A percentile compares a stretch with the other conserved stretches of the same genome.
Evolutionary conservation across 2,888 invertebrate genomes (phyloP).

Genomic region (Amiota minor): DNA sequence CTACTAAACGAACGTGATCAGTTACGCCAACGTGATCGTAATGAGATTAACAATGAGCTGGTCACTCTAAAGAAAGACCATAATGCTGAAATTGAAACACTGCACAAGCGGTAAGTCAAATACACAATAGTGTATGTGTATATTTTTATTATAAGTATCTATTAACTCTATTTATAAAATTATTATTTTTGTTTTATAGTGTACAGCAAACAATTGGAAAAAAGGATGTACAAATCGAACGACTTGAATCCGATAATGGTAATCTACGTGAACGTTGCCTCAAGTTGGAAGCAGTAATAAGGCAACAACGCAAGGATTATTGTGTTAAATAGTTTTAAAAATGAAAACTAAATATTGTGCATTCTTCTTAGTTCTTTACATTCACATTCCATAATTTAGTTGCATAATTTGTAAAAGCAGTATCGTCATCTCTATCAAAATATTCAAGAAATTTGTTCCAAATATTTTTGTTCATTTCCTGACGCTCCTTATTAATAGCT

Average conservation of each 20-base stretch:
- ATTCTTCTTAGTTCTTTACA: too few relatives aligned
- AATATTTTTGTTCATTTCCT: too few relatives aligned
- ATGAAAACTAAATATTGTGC: too few relatives aligned
- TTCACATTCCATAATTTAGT: too few relatives aligned
- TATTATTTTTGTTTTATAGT: conserved; percentile 71
- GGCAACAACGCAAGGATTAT: conserved; percentile 84
- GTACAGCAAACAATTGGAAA: conserved; percentile 87
- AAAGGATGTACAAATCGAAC: conserved; percentile 84
- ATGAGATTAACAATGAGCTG: conserved; percentile 79
- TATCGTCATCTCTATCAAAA: too few relatives aligned
- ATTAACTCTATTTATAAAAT: neutral
- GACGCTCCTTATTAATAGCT: too few relatives aligned
- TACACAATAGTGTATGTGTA: conserved; percentile 12
- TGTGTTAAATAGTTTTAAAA: conserved; percentile 68
- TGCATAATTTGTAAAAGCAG: too few relatives aligned
- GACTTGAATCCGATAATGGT: conserved; percentile 81
- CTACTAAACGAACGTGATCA: conserved; percentile 76
- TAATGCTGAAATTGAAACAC: conserved; percentile 84
- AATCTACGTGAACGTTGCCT: conserved; percentile 82
- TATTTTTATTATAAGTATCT: conserved; percentile 32
- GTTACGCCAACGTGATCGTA: conserved; percentile 77
- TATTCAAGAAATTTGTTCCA: too few relatives aligned
- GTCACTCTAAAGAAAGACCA: conserved; percentile 79
- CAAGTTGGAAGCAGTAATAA: conserved; percentile 82
- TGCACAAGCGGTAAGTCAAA: conserved; percentile 81